These are phyloP conservation scores for Muscicapa adusta DNA, from an alignment of 2,113 vertebrate genomes.

Conservation along the genomic window DNA sequence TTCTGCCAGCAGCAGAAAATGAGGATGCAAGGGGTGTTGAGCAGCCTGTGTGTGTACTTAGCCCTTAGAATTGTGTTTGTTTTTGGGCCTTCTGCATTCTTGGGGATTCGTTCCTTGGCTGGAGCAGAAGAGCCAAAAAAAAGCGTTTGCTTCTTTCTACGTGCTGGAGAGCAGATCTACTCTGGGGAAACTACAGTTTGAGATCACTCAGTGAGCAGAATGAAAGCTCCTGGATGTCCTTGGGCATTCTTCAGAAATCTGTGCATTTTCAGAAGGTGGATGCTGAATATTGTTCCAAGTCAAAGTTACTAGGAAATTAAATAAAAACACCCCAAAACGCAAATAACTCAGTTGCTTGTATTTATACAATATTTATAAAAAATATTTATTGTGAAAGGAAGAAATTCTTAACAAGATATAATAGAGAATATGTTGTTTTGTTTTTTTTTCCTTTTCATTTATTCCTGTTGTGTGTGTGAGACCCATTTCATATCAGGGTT, in stretches of 20 bases:
- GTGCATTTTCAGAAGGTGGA: not conserved
- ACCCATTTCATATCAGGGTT: not conserved
- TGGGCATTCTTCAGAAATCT: not conserved
- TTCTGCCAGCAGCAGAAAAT: conserved; percentile 50
- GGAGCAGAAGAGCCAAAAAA: not conserved
- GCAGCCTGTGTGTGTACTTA: not conserved
- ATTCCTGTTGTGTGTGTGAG: not conserved
- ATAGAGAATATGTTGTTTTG: not conserved
- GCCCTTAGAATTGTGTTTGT: not conserved
- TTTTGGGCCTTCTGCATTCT: not conserved
- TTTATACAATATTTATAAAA: not conserved
- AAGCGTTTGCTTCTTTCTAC: not conserved
- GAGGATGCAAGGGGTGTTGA: not conserved
- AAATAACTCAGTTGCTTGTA: not conserved
- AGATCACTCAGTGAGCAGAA: not conserved
- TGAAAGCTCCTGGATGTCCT: not conserved
- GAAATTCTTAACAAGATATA: not conserved
- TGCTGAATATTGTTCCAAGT: not conserved
- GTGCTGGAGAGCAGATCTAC: not conserved
- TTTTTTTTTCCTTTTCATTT: rapidly evolving
- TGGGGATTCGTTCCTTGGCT: not conserved
- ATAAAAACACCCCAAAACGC: no score
- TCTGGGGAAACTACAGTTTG: not conserved
- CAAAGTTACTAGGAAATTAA: not conserved
- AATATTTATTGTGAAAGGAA: not conserved